Conservation (phyloP, 2,888 invertebrate genomes). For the Drosophila pseudotakahashii region DNA sequence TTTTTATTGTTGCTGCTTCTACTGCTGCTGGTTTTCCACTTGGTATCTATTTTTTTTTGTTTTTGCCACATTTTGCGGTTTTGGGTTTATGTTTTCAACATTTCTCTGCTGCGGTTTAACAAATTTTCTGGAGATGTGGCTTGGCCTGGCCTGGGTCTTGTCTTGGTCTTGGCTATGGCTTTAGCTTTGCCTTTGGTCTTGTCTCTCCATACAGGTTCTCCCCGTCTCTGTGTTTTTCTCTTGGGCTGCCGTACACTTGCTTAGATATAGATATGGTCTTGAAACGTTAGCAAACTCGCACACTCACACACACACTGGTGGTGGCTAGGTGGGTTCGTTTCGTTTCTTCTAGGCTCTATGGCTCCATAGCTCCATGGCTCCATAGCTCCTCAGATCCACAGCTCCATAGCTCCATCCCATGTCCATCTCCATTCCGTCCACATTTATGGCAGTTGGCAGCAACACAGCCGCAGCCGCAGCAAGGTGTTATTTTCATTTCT, state of each 20-base stretch:
- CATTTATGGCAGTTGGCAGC: constrained; percentile 73
- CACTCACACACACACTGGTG: constrained; percentile 27
- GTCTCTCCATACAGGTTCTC: constrained; percentile 71
- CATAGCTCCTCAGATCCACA: constrained; percentile 45
- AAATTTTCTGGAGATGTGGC: constrained; percentile 68
- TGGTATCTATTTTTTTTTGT: constrained; percentile 32
- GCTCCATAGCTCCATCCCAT: constrained; percentile 48
- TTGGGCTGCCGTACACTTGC: constrained; percentile 66
- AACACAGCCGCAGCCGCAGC: constrained; percentile 40
- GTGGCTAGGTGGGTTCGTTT: constrained; percentile 42
- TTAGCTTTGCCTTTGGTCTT: constrained; percentile 46
- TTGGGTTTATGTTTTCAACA: constrained; percentile 67
- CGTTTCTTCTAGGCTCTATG: constrained; percentile 3
- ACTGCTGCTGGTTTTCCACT: constrained; percentile 26
- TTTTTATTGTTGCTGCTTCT: constrained; percentile 24
- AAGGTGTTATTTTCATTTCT: constrained; percentile 79
- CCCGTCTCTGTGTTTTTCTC: constrained; percentile 38
- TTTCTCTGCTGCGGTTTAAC: constrained; percentile 72
- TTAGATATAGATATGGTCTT: constrained; percentile 74
- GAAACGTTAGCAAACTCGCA: constrained; percentile 67
- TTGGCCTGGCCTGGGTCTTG: constrained; percentile 38
- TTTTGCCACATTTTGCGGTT: constrained; percentile 66
- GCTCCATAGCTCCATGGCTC: constrained; percentile 19
- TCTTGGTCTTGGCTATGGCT: constrained; percentile 30
- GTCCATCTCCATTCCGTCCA: constrained; percentile 68